Percentiles rank a stretch among this genome's conserved stretches.
phyloP scores from a whole-genome alignment of 2,888 invertebrate species.

The Corythucha ciliata region DNA sequence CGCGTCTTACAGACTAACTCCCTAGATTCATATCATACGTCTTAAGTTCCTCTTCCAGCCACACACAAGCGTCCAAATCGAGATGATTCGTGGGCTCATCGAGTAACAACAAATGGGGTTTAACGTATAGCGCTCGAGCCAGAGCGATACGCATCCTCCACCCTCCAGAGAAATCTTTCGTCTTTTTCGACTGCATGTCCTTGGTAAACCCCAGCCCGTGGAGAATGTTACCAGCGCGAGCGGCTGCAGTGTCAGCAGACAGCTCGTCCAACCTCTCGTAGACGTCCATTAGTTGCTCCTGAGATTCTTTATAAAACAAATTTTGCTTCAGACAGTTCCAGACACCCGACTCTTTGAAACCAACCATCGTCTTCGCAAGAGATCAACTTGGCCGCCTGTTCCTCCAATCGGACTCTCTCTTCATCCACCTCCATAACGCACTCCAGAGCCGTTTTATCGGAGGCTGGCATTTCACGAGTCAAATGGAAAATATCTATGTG shows the following conservation, averaged over 20 bases:
- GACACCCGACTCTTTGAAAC: neutral
- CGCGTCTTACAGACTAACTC: neutral
- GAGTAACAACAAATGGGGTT: constrained; percentile 90
- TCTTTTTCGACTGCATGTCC: constrained; percentile 62
- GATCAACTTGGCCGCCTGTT: constrained; percentile 80
- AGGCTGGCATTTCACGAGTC: constrained; percentile 96
- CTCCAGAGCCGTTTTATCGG: constrained; percentile 87
- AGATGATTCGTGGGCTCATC: constrained; percentile 99
- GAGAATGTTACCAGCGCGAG: constrained; percentile 86
- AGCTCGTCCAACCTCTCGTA: constrained; percentile 97
- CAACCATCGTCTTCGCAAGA: constrained; percentile 74
- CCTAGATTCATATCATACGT: constrained; percentile 47
- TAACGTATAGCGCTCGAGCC: constrained; percentile 90
- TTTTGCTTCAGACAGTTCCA: no score
- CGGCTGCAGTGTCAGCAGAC: constrained; percentile 89
- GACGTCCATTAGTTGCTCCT: constrained; percentile 94
- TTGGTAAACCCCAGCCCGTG: constrained; percentile 92
- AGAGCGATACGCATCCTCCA: constrained; percentile 99
- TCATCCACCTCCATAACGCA: constrained; percentile 98
- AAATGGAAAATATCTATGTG: constrained; percentile 97
- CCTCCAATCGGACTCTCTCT: constrained; percentile 82
- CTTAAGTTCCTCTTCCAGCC: constrained; percentile 97
- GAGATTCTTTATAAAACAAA: constrained; percentile 53
- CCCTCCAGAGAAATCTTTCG: constrained; percentile 82
- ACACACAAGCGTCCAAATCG: constrained; percentile 97